A percentile compares a stretch with the other conserved stretches of the same genome.
These are phyloP conservation scores for Tetranychus truncatus DNA, from an alignment of 2,888 invertebrate species.

Conservation along the genomic window DNA sequence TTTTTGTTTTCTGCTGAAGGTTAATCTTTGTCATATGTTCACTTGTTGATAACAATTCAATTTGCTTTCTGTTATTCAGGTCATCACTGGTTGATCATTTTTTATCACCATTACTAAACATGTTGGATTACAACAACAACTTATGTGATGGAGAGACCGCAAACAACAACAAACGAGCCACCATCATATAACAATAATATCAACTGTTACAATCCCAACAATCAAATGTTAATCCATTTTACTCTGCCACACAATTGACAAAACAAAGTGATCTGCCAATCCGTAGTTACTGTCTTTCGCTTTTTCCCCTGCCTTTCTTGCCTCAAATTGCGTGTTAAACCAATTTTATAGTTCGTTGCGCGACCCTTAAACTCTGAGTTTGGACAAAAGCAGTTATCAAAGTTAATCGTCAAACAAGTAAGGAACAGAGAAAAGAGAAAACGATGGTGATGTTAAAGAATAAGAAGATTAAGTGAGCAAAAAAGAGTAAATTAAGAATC, in stretches of 20 bases:
- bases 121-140: neutral
- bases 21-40: neutral
- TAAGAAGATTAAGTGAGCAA: neutral
- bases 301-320: neutral
- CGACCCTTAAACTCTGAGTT: neutral
- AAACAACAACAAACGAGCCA: neutral
- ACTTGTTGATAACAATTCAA: neutral
- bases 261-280: neutral
- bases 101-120: neutral
- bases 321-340: neutral
- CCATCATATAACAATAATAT: neutral
- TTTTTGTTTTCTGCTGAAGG: no score
- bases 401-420: neutral
- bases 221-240: neutral
- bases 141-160: neutral
- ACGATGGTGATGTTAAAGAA: neutral
- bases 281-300: neutral
- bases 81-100: neutral
- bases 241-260: neutral
- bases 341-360: neutral
- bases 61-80: neutral
- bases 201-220: neutral
- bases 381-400: neutral
- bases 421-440: neutral
- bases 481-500: neutral